These are phyloP conservation scores for Drosophila melanogaster DNA, from an alignment of 1,140 invertebrate genomes.

Conservation along the genomic window DNA sequence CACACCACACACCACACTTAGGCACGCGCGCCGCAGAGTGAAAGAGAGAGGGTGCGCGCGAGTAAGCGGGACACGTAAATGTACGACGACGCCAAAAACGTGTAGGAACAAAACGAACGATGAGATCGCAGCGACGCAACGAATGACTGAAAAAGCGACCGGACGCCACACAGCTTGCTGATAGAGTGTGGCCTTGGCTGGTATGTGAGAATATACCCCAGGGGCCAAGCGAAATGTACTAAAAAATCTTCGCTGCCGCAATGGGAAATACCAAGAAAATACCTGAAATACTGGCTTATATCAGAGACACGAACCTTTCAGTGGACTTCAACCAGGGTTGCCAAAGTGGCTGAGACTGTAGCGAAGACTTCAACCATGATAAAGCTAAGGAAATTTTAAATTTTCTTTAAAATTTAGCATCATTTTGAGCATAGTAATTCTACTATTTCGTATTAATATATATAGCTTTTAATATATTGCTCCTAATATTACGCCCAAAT, in stretches of 20 bases:
- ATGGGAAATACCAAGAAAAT: not conserved
- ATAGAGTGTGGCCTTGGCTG: not conserved
- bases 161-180: slow-evolving; percentile 7
- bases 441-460: too few species aligned
- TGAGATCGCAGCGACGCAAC: slow-evolving; percentile 14
- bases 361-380: not conserved
- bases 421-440: too few species aligned
- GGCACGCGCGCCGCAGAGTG: slow-evolving; percentile 9
- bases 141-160: slow-evolving; percentile 8
- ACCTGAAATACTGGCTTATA: not conserved
- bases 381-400: not conserved
- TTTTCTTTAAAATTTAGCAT: not conserved
- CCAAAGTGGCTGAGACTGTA: too few species aligned
- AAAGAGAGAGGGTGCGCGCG: slow-evolving; percentile 9
- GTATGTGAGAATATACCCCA: not conserved
- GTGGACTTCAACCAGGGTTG: not conserved
- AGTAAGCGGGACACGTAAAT: slow-evolving; percentile 45
- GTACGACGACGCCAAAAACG: slow-evolving; percentile 43
- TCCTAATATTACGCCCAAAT: too few species aligned
- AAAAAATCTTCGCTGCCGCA: not conserved
- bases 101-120: slow-evolving; percentile 23
- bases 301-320: not conserved
- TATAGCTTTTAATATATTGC: too few species aligned
- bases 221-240: not conserved
- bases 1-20: slow-evolving; percentile 18